A percentile compares a stretch with the other conserved stretches of the same genome.
Evolutionary conservation across 2,888 invertebrate genomes (phyloP).

Genomic region (Eristalinus sepulchralis): DNA sequence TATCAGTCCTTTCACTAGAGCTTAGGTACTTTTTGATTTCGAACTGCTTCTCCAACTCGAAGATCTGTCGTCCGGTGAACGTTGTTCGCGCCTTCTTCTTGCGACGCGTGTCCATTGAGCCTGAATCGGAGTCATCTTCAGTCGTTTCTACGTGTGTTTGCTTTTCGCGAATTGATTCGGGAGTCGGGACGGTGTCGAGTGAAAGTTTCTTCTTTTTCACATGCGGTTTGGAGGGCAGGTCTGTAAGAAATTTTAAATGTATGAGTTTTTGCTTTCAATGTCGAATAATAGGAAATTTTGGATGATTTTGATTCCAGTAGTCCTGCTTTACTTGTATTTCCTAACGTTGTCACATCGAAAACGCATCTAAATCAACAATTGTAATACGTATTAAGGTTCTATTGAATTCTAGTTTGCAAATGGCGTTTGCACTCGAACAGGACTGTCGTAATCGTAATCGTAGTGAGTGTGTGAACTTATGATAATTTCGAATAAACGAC

Average conservation of each 20-base stretch:
- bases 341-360: too few species aligned
- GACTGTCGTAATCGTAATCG: too few species aligned
- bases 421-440: too few species aligned
- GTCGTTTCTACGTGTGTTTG: conserved; percentile 76
- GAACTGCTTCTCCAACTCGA: conserved; percentile 97
- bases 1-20: conserved; percentile 95
- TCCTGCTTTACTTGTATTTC: too few species aligned
- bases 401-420: too few species aligned
- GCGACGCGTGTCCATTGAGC: conserved; percentile 83
- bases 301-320: too few species aligned
- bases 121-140: conserved; percentile 82
- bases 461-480: too few species aligned
- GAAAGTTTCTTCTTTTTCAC: conserved; percentile 78
- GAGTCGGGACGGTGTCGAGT: conserved; percentile 14
- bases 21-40: conserved; percentile 98
- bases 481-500: too few species aligned
- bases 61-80: conserved; percentile 97
- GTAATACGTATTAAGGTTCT: too few species aligned
- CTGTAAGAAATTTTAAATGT: conserved; percentile 1
- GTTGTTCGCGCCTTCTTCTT: conserved; percentile 96
- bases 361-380: too few species aligned
- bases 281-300: too few species aligned
- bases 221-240: conserved; percentile 73
- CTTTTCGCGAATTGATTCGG: conserved; percentile 55
- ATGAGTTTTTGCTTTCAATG: too few species aligned